phyloP scores from a whole-genome alignment of 2,113 vertebrate genomes.

The Bagarius yarrelli region DNA sequence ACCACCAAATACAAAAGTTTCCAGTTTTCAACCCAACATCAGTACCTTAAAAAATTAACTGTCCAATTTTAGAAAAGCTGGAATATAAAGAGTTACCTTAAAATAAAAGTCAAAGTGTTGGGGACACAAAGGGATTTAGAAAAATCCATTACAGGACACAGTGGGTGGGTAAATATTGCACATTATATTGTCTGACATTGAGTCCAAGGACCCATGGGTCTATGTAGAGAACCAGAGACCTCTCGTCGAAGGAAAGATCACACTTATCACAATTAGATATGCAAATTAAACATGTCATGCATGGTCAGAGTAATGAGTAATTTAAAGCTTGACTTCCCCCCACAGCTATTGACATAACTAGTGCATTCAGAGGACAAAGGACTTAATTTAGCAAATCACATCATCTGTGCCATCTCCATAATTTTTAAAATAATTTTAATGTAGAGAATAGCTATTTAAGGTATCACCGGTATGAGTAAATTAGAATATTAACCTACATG shows the following conservation, averaged over 20 bases:
- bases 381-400: slow-evolving; percentile 31
- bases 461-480: background rate
- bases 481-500: background rate
- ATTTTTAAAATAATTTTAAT: background rate
- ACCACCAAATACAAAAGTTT: too few species aligned
- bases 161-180: background rate
- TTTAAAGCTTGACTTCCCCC: slow-evolving; percentile 56
- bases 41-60: background rate
- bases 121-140: slow-evolving; percentile 21
- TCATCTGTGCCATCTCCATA: background rate
- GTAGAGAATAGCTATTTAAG: background rate
- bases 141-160: slow-evolving; percentile 33
- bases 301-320: slow-evolving; percentile 57
- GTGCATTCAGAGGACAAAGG: slow-evolving; percentile 53
- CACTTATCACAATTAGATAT: slow-evolving; percentile 56
- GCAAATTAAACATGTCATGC: slow-evolving; percentile 57
- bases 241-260: slow-evolving; percentile 46
- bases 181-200: slow-evolving; percentile 31
- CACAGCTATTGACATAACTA: slow-evolving; percentile 53
- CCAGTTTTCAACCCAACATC: too few species aligned
- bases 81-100: background rate
- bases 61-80: background rate
- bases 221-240: slow-evolving; percentile 31
- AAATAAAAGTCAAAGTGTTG: slow-evolving; percentile 30
- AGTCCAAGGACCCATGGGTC: slow-evolving; percentile 21